These are phyloP conservation scores for Addax nasomaculatus DNA, from an alignment of 2,113 vertebrate species.

Conservation along the genomic window DNA sequence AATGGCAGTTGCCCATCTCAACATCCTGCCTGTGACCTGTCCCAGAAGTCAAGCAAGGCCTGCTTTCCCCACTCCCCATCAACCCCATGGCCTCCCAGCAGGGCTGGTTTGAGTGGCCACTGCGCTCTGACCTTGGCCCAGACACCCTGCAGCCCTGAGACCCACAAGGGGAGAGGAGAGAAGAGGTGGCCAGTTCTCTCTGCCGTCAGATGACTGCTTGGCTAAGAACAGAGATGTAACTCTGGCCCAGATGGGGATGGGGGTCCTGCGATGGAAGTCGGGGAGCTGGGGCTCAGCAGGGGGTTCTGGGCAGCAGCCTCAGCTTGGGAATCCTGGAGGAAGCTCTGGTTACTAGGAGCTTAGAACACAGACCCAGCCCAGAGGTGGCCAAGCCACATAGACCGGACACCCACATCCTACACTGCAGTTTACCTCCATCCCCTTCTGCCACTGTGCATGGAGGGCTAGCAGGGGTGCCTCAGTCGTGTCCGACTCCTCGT, in stretches of 20 bases:
- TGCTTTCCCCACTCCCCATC: too few species aligned
- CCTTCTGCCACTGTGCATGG: not conserved
- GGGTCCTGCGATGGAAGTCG: not conserved
- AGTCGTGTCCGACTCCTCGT: not conserved
- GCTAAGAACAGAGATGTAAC: not conserved
- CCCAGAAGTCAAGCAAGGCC: not conserved
- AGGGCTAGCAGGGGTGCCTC: not conserved
- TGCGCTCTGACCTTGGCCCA: not conserved
- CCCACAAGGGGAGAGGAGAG: not conserved
- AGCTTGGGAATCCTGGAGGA: not conserved
- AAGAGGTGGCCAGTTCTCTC: not conserved
- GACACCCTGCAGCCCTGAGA: not conserved
- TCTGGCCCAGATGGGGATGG: not conserved
- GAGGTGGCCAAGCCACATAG: not conserved
- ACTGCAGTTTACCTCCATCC: not conserved
- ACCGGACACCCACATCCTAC: not conserved
- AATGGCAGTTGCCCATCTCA: not conserved
- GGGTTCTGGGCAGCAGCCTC: not conserved
- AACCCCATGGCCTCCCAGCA: fast-evolving
- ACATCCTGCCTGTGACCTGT: not conserved
- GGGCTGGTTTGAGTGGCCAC: not conserved
- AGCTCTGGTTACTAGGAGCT: not conserved
- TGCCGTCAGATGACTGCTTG: too few species aligned
- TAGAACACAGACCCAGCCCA: not conserved
- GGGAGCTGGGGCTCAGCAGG: not conserved